phyloP scores from a whole-genome alignment of 2,113 vertebrate species.

The Paraplagusia blochii region DNA sequence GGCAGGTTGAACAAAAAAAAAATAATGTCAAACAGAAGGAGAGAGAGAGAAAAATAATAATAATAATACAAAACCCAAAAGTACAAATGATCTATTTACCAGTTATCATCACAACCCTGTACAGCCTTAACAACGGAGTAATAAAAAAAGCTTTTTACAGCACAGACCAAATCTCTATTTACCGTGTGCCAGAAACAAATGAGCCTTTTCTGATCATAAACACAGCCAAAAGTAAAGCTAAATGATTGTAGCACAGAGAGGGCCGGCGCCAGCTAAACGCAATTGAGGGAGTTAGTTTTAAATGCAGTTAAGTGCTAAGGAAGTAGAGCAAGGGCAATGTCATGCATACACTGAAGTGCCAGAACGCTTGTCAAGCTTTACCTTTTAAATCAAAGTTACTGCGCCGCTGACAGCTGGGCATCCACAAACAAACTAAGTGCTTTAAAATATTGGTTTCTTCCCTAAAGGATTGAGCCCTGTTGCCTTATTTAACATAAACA shows the following conservation, averaged over 20 bases:
- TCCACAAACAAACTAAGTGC: constrained; percentile 67
- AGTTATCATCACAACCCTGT: constrained; percentile 99
- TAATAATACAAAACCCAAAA: constrained; percentile 71
- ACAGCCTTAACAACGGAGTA: constrained; percentile 95
- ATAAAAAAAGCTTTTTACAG: constrained; percentile 98
- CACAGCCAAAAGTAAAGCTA: constrained; percentile 77
- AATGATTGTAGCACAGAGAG: constrained; percentile 81
- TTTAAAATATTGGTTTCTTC: constrained; percentile 63
- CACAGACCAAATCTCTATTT: constrained; percentile 85
- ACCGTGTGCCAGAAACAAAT: constrained; percentile 82
- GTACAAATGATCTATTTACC: constrained; percentile 87
- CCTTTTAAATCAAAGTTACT: constrained; percentile 56
- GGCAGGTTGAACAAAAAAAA: constrained; percentile 91
- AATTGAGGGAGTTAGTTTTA: constrained; percentile 70
- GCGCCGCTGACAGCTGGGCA: constrained; percentile 72
- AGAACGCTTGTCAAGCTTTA: constrained; percentile 77
- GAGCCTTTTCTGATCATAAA: constrained; percentile 82
- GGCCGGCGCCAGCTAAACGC: constrained; percentile 75
- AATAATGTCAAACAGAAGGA: constrained; percentile 78
- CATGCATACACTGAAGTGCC: constrained; percentile 89
- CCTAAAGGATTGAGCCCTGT: constrained; percentile 48
- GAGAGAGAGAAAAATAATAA: constrained; percentile 53
- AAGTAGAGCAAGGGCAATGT: constrained; percentile 68
- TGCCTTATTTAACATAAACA: constrained; percentile 39
- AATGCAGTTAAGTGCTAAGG: constrained; percentile 72